Conservation (phyloP, 2,113 vertebrate genomes). For the Campylorhamphus procurvoides region DNA sequence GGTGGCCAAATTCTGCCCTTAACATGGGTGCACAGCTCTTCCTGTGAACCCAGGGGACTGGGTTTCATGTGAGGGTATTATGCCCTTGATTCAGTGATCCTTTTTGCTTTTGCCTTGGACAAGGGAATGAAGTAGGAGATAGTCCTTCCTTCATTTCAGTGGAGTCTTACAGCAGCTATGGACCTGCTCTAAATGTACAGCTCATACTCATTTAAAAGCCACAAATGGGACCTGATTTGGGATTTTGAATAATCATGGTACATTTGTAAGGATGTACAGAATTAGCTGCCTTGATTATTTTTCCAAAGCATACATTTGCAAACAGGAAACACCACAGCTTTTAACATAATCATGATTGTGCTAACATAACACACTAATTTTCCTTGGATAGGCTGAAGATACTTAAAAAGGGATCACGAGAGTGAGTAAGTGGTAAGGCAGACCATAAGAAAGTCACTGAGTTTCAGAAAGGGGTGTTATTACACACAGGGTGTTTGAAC, state of each 20-base stretch:
- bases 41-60: neutral
- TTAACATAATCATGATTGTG: neutral
- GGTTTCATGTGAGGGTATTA: neutral
- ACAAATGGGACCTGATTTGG: neutral
- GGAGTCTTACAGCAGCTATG: neutral
- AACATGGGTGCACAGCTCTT: neutral
- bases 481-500: fast-evolving
- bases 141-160: neutral
- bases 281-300: neutral
- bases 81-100: neutral
- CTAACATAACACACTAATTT: neutral
- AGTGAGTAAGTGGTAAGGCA: neutral
- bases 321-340: neutral
- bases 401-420: neutral
- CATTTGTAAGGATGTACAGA: neutral
- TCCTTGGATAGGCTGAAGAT: neutral
- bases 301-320: neutral
- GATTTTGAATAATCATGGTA: neutral
- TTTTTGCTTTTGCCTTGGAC: neutral
- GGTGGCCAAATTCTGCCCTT: neutral
- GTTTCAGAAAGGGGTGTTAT: neutral
- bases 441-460: neutral
- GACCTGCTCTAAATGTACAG: neutral
- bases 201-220: neutral
- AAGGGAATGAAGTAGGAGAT: neutral